Evolutionary conservation across 2,888 invertebrate genomes (phyloP).

Genomic region (Drosophila borborema): DNA sequence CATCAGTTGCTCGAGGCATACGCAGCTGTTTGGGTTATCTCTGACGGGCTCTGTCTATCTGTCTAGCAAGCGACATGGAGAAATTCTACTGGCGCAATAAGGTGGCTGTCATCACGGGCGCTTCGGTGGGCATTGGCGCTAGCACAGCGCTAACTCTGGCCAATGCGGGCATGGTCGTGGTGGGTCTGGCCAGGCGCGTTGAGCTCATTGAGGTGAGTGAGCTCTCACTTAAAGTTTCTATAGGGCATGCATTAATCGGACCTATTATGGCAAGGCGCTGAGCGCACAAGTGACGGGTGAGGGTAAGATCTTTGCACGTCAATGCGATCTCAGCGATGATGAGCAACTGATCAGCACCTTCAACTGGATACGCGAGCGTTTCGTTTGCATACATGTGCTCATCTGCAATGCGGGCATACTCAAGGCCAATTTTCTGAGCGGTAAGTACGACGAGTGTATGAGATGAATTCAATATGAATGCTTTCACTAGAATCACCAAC

Average conservation of each 20-base stretch:
- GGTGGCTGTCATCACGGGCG: slow-evolving; percentile 85
- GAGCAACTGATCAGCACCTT: slow-evolving; percentile 79
- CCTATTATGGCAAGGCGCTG: slow-evolving; percentile 71
- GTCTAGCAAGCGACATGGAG: slow-evolving; percentile 39
- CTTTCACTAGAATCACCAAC: slow-evolving; percentile 71
- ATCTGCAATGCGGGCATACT: slow-evolving; percentile 85
- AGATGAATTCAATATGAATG: too few species aligned
- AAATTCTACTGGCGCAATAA: slow-evolving; percentile 78
- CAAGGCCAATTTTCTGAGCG: slow-evolving; percentile 82
- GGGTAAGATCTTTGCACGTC: slow-evolving; percentile 82
- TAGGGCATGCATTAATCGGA: not conserved
- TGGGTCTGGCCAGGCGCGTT: slow-evolving; percentile 86
- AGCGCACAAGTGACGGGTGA: slow-evolving; percentile 75
- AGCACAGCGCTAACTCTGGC: slow-evolving; percentile 83
- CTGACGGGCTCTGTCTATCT: not conserved
- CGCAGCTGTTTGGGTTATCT: slow-evolving; percentile 67
- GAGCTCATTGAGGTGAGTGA: slow-evolving; percentile 85
- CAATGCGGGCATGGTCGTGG: slow-evolving; percentile 86
- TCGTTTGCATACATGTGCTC: slow-evolving; percentile 82
- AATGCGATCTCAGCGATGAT: slow-evolving; percentile 84
- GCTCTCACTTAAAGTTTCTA: not conserved
- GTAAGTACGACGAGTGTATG: slow-evolving; percentile 42
- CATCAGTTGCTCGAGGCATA: slow-evolving; percentile 63
- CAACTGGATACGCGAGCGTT: slow-evolving; percentile 78
- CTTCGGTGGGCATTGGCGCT: slow-evolving; percentile 86